Evolutionary conservation across 2,797 vertebrate species (phyloP).

Genomic region (Rhinophrynus dorsalis): DNA sequence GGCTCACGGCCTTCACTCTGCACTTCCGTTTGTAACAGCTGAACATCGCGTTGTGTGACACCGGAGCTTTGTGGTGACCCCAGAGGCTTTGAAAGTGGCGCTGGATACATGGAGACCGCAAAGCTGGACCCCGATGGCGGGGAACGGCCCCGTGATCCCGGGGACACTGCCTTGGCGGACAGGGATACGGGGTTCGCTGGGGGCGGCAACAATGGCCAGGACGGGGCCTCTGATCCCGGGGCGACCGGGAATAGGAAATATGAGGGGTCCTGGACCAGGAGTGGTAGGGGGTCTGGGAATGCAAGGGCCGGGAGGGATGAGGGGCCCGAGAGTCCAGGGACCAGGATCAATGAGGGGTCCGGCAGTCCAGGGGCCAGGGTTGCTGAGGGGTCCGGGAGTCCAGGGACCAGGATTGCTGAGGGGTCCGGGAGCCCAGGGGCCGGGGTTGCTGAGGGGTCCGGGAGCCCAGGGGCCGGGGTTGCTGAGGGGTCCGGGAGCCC

Average conservation of each 20-base stretch:
- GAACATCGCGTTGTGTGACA: neutral
- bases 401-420: neutral
- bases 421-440: neutral
- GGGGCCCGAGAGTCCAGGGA: too few relatives aligned
- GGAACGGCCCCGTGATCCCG: conserved; percentile 14
- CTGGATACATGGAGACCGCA: conserved; percentile 39
- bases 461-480: neutral
- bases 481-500: neutral
- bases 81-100: conserved; percentile 28
- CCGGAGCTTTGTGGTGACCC: neutral
- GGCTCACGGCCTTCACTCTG: too few relatives aligned
- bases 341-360: neutral
- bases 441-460: neutral
- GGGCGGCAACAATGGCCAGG: neutral
- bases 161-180: conserved; percentile 12
- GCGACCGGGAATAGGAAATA: neutral
- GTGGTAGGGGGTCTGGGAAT: neutral
- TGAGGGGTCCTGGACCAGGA: too few relatives aligned
- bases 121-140: conserved; percentile 14
- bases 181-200: neutral
- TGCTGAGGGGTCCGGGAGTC: neutral
- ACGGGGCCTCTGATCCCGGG: neutral
- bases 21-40: neutral
- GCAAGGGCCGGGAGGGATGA: neutral
- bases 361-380: neutral